Conservation (phyloP, 1,140 invertebrate species). For the Spodoptera frugiperda region DNA sequence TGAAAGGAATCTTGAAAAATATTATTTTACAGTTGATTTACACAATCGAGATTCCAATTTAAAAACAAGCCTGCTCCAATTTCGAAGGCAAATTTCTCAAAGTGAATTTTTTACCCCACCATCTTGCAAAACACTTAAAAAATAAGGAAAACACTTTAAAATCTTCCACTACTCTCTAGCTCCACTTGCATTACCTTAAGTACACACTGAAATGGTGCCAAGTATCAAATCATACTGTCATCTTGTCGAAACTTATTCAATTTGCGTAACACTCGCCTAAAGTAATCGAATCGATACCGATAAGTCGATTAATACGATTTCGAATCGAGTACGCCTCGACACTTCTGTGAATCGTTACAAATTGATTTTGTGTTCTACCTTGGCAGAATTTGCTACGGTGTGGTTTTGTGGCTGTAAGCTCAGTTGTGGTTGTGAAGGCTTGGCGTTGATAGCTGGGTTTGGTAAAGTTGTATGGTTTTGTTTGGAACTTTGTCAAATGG, state of each 20-base stretch:
- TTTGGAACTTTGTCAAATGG: no score
- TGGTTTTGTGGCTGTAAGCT: neutral
- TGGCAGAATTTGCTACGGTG: neutral
- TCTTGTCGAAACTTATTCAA: conserved; percentile 49
- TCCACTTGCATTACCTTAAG: conserved; percentile 7
- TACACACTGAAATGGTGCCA: conserved; percentile 28
- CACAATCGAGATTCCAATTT: no score
- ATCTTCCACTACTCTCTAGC: neutral
- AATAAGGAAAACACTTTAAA: neutral
- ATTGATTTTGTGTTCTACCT: conserved; percentile 18
- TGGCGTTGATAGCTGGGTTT: no score
- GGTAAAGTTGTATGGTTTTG: no score
- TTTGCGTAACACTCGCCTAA: conserved; percentile 35
- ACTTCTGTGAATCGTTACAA: conserved; percentile 27
- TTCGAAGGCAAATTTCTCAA: no score
- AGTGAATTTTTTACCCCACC: neutral
- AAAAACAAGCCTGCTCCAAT: no score
- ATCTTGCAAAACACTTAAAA: neutral
- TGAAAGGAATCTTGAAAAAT: no score
- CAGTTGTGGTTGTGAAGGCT: no score
- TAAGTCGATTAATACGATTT: conserved; percentile 43
- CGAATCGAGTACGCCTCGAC: conserved; percentile 24
- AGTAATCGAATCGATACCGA: conserved; percentile 41
- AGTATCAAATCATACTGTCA: conserved; percentile 36
- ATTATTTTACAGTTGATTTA: no score